phyloP scores from a whole-genome alignment of 1,140 invertebrate species.

The Calliphora vicina region DNA sequence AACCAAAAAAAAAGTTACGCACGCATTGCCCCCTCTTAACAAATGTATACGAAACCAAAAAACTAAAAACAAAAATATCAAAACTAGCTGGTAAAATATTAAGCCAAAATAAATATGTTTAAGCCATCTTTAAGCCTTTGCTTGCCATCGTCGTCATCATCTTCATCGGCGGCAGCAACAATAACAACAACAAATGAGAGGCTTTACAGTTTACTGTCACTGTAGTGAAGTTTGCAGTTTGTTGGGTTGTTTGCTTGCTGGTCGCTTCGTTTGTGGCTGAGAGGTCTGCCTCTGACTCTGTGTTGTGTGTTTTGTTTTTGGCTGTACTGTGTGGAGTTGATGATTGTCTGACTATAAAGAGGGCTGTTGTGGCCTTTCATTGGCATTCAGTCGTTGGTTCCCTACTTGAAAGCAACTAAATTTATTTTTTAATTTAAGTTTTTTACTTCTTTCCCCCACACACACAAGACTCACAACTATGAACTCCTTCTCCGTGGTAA shows the following conservation, averaged over 20 bases:
- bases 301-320: neutral
- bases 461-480: constrained; percentile 60
- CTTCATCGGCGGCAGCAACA: neutral
- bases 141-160: neutral
- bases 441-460: constrained; percentile 52
- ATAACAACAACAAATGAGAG: neutral
- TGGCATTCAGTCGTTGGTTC: constrained; percentile 63
- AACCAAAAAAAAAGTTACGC: neutral
- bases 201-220: neutral
- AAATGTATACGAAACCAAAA: neutral
- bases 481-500: constrained; percentile 64
- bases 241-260: too few relatives aligned
- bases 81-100: constrained; percentile 6
- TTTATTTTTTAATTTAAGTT: constrained; percentile 62
- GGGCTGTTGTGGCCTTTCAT: constrained; percentile 50
- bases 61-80: neutral
- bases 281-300: neutral
- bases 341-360: constrained; percentile 56
- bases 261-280: neutral
- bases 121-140: neutral
- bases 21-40: neutral
- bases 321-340: neutral
- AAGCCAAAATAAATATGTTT: neutral
- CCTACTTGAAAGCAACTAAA: constrained; percentile 63
- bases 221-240: constrained; percentile 6